phyloP scores from a whole-genome alignment of 35 echinoderm and acorn worm species.

The Acanthaster planci region DNA sequence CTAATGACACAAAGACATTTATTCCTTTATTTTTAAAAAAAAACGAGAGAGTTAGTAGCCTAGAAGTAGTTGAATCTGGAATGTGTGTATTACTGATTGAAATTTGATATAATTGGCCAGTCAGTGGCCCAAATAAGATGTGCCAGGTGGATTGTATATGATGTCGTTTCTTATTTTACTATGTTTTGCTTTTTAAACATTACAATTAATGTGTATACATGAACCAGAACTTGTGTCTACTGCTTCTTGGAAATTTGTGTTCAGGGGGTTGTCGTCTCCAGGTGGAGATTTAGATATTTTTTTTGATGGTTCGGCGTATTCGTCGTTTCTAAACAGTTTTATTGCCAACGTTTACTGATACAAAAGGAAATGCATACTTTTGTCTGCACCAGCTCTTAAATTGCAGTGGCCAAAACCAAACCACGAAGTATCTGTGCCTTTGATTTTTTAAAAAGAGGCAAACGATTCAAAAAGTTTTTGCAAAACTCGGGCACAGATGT shows the following conservation, averaged over 20 bases:
- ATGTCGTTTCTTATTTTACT: conserved; percentile 28
- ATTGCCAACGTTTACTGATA: neutral
- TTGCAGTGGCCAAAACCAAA: too few species aligned
- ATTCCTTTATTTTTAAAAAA: conserved; percentile 30
- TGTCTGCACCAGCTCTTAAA: too few species aligned
- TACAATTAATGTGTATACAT: conserved; percentile 29
- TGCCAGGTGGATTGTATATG: conserved; percentile 18
- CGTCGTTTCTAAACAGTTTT: neutral
- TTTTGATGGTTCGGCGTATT: neutral
- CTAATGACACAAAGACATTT: conserved; percentile 15
- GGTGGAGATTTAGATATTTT: neutral
- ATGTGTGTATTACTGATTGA: conserved; percentile 14
- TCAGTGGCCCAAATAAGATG: neutral
- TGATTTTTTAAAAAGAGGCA: too few species aligned
- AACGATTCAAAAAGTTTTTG: too few species aligned
- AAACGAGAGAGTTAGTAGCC: neutral
- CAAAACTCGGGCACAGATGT: too few species aligned
- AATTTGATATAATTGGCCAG: conserved; percentile 24
- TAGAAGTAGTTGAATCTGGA: neutral
- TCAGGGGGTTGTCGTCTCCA: neutral
- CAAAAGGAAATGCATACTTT: too few species aligned
- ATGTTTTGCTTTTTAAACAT: conserved; percentile 34
- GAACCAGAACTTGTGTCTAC: neutral
- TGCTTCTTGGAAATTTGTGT: neutral
- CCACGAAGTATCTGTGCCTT: too few species aligned